These are phyloP conservation scores for Marmota monax DNA, from an alignment of 2,113 vertebrate species.

Conservation along the genomic window DNA sequence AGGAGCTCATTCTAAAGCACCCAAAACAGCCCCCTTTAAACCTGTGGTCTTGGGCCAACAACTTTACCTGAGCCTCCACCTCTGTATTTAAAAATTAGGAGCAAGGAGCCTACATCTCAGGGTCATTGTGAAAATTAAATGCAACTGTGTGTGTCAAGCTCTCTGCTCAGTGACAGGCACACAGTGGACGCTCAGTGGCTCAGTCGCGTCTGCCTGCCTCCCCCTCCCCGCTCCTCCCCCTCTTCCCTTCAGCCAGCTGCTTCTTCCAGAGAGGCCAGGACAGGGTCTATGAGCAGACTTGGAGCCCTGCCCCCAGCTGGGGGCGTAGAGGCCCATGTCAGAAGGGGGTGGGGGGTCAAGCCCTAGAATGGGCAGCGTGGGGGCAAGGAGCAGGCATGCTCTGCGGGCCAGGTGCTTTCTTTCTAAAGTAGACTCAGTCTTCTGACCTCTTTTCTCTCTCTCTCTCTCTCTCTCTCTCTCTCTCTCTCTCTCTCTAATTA, in stretches of 20 bases:
- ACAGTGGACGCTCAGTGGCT: not conserved
- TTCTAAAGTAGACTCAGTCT: conserved; percentile 53
- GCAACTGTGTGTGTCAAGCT: not conserved
- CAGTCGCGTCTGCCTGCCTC: not conserved
- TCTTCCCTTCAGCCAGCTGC: not conserved
- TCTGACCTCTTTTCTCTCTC: conserved; percentile 78
- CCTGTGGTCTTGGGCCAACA: conserved; percentile 2
- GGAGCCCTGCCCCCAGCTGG: not conserved
- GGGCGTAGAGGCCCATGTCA: not conserved
- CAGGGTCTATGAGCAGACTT: not conserved
- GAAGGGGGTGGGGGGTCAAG: not conserved
- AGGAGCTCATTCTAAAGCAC: not conserved
- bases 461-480: conserved; percentile 61
- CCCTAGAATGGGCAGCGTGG: not conserved
- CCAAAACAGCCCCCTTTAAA: conserved; percentile 31
- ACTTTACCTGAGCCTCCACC: conserved; percentile 34
- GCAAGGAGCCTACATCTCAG: conserved; percentile 11
- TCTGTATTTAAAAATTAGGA: conserved; percentile 44
- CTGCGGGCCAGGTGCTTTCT: conserved; percentile 51
- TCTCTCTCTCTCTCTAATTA: conserved; percentile 74
- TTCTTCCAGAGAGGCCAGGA: not conserved
- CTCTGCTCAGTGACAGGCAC: not conserved
- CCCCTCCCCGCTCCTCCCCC: not conserved
- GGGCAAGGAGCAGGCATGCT: not conserved
- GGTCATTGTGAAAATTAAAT: not conserved